These are phyloP conservation scores for Tapera naevia DNA, from an alignment of 2,797 vertebrate genomes.

Conservation along the genomic window DNA sequence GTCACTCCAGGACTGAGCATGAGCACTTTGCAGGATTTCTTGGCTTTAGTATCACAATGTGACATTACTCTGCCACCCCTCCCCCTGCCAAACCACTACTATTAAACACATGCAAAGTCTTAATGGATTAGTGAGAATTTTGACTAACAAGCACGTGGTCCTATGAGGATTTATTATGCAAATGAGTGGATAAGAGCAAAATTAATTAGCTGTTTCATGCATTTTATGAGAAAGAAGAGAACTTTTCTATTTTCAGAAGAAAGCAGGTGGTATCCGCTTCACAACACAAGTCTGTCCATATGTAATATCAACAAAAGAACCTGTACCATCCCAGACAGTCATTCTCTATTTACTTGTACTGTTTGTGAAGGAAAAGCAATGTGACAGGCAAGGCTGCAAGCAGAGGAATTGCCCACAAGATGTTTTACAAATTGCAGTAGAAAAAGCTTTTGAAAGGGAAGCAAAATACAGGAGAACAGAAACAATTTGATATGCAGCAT, in stretches of 20 bases:
- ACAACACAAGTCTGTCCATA: background rate
- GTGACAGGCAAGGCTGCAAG: constrained; percentile 43
- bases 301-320: constrained; percentile 28
- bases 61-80: background rate
- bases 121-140: background rate
- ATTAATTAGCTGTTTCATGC: background rate
- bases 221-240: background rate
- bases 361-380: constrained; percentile 22
- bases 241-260: background rate
- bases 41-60: background rate
- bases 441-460: constrained; percentile 46
- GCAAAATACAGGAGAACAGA: constrained; percentile 46
- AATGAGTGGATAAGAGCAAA: background rate
- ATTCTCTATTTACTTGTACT: constrained; percentile 11
- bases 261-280: background rate
- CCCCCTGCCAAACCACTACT: background rate
- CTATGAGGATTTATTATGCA: constrained; percentile 8
- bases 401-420: constrained; percentile 41
- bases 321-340: background rate
- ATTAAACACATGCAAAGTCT: background rate
- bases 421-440: constrained; percentile 46
- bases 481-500: constrained; percentile 50
- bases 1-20: background rate
- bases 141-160: background rate
- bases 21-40: background rate